Conservation (phyloP, 2,113 vertebrate species). For the Campylorhamphus procurvoides region DNA sequence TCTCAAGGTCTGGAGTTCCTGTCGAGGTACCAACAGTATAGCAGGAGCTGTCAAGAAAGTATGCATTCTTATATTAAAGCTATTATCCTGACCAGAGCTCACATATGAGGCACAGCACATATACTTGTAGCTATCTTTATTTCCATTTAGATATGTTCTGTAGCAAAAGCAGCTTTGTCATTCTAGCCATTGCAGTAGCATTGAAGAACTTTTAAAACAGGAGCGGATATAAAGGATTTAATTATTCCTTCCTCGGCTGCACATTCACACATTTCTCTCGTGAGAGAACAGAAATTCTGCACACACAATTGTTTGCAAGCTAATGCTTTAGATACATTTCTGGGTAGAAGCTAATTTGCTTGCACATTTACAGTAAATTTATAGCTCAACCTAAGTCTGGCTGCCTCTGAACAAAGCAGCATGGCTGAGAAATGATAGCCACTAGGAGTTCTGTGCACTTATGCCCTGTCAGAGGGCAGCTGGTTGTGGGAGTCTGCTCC, state of each 20-base stretch:
- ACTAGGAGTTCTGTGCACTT: neutral
- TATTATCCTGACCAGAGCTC: neutral
- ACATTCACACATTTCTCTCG: neutral
- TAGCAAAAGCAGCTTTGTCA: slow-evolving; percentile 14
- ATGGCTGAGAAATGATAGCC: neutral
- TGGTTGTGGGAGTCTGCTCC: neutral
- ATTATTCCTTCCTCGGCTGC: neutral
- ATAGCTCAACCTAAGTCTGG: neutral
- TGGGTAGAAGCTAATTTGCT: neutral
- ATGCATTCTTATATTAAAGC: neutral
- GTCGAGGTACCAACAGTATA: neutral
- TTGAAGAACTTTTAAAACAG: neutral
- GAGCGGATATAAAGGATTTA: neutral
- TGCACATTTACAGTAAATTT: neutral
- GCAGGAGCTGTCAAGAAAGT: neutral
- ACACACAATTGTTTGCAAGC: neutral
- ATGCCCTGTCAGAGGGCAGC: neutral
- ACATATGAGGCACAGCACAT: neutral
- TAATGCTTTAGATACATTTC: neutral
- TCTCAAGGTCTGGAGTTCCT: neutral
- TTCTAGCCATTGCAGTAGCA: neutral
- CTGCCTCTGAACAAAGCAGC: neutral
- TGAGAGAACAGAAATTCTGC: neutral
- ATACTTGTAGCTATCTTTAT: neutral
- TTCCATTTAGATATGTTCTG: neutral